phyloP scores from a whole-genome alignment of 2,797 vertebrate genomes.

The Artibeus lituratus region DNA sequence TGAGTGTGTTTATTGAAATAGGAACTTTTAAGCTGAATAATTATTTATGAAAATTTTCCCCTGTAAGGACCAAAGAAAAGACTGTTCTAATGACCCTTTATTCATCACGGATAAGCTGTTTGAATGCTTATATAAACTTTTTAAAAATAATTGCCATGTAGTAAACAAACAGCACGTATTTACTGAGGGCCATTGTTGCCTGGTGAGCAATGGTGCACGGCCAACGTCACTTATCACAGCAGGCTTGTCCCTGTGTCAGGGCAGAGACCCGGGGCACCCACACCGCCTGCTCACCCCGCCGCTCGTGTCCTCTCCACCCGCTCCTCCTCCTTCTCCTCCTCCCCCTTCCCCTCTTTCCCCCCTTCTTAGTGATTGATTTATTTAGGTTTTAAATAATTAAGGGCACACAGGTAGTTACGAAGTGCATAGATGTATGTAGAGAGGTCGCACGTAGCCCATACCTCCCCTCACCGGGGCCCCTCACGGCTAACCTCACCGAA shows the following conservation, averaged over 20 bases:
- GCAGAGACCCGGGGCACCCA: fast-evolving
- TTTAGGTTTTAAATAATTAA: not conserved
- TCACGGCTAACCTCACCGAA: fast-evolving
- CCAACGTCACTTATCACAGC: fast-evolving
- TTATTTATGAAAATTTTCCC: not conserved
- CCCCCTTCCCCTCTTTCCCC: too few relatives aligned
- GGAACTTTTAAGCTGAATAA: not conserved
- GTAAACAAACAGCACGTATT: not conserved
- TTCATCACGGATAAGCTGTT: not conserved
- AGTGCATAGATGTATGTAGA: not conserved
- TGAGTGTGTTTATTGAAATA: not conserved
- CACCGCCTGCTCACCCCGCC: not conserved
- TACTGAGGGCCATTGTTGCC: not conserved
- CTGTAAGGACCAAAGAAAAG: not conserved
- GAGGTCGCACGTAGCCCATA: fast-evolving
- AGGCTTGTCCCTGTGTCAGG: fast-evolving
- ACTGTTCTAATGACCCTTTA: not conserved
- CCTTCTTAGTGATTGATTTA: not conserved
- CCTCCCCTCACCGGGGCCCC: too few relatives aligned
- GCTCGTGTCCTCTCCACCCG: not conserved
- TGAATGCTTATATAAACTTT: not conserved
- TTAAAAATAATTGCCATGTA: not conserved
- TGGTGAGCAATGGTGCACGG: fast-evolving
- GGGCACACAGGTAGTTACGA: not conserved
- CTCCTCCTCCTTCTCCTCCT: too few relatives aligned